These are phyloP conservation scores for Aeoliscus strigatus DNA, from an alignment of 2,797 vertebrate species.

Conservation along the genomic window DNA sequence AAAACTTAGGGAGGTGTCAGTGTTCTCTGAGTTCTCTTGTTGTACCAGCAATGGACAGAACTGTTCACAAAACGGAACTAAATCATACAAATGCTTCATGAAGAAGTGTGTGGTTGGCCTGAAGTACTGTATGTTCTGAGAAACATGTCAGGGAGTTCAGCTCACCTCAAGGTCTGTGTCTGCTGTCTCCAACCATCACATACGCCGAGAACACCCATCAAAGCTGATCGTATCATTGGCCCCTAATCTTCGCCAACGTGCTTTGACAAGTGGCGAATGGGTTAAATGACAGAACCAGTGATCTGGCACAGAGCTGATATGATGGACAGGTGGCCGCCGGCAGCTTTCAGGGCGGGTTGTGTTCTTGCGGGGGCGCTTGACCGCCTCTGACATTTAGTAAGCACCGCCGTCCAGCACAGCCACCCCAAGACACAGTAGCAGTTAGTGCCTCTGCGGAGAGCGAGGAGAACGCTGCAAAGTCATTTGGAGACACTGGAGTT, in stretches of 20 bases:
- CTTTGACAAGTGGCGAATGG: slow-evolving; percentile 45
- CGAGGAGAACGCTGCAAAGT: slow-evolving; percentile 28
- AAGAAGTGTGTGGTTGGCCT: too few species aligned
- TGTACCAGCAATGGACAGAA: too few species aligned
- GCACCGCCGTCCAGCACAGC: slow-evolving; percentile 25
- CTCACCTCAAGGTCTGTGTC: slow-evolving; percentile 41
- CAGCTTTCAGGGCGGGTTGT: slow-evolving; percentile 60
- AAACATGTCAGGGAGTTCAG: neutral
- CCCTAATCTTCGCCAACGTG: slow-evolving; percentile 43
- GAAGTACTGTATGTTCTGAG: neutral
- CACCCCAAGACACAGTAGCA: slow-evolving; percentile 35
- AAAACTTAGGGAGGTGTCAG: too few species aligned
- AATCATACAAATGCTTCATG: too few species aligned
- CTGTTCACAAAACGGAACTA: too few species aligned
- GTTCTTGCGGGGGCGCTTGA: slow-evolving; percentile 53
- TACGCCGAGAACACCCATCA: slow-evolving; percentile 43
- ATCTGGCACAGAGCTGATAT: slow-evolving; percentile 53
- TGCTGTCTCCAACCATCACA: slow-evolving; percentile 46
- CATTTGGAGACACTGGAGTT: slow-evolving; percentile 22
- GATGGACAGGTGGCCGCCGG: slow-evolving; percentile 71
- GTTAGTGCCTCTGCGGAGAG: slow-evolving; percentile 18
- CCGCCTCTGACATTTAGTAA: slow-evolving; percentile 68
- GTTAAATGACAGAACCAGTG: slow-evolving; percentile 67
- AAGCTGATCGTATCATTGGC: slow-evolving; percentile 46
- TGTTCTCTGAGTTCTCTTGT: too few species aligned